phyloP scores from a whole-genome alignment of 2,888 invertebrate genomes.

The Entomobrya multifasciata region DNA sequence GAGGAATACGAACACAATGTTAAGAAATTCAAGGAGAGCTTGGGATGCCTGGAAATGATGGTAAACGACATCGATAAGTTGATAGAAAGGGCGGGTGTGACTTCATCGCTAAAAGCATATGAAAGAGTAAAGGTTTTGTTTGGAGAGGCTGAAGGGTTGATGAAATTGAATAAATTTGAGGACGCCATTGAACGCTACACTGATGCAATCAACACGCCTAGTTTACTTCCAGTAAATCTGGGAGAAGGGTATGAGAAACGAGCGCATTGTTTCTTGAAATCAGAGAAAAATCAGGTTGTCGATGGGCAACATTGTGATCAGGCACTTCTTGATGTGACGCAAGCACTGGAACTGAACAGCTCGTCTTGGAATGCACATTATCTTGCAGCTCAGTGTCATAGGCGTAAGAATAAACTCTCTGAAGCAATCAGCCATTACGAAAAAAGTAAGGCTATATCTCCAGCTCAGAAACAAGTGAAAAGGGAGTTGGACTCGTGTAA shows the following conservation, averaged over 20 bases:
- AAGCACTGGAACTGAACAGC: slow-evolving; percentile 32
- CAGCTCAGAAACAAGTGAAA: slow-evolving; percentile 16
- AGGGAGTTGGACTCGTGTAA: slow-evolving; percentile 39
- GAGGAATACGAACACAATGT: neutral
- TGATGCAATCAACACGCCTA: neutral
- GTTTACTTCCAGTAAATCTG: neutral
- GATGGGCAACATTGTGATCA: neutral
- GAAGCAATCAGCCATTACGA: slow-evolving; percentile 48
- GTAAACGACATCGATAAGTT: neutral
- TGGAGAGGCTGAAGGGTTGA: neutral
- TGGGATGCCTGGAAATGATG: neutral
- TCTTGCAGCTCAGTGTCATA: slow-evolving; percentile 24
- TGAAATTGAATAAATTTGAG: neutral
- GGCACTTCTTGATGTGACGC: neutral
- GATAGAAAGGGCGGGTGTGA: neutral
- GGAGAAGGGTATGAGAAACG: neutral
- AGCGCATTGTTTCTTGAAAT: neutral
- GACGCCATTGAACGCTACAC: neutral
- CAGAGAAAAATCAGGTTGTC: neutral
- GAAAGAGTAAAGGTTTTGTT: neutral
- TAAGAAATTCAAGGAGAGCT: too few species aligned
- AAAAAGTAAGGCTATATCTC: slow-evolving; percentile 35
- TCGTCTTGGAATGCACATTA: slow-evolving; percentile 65
- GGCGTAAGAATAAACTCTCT: neutral
- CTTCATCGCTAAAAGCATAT: neutral